Evolutionary conservation across 1,140 invertebrate genomes (phyloP), one percentile per base, ranked within the genome.

Genomic region (Drosophila obscura): DNA sequence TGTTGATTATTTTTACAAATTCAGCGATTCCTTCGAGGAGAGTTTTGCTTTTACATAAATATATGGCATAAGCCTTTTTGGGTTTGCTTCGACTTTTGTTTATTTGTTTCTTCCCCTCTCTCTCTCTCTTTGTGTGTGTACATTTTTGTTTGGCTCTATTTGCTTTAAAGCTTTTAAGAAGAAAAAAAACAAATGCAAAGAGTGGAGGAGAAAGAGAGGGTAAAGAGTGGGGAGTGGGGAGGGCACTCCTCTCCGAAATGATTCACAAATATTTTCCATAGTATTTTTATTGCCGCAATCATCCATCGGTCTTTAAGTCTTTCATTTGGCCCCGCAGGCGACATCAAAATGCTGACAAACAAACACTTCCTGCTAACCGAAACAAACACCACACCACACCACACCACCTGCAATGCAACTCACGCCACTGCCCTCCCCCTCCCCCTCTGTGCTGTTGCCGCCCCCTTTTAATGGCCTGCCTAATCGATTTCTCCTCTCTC

Each of bases 221-320:
- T 19, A 46, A 28, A 13, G 28, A 19, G 24, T 28, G 16, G 51
- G 13, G 11, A 24, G 35, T 19, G 41, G 31, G 16, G 50, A 52
- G 56, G 31, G 35, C 9, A 60, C 53, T 63, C 55, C 60, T 65
- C 71, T 52, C 11, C 11, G 4, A 55, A 74, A 51, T 85, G 83
- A 85, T 73, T 85, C 82, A 85, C 78, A 85, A 87, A 87, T 72
- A 80, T 67, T 74, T 80, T 74, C 74, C 61, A 74, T 77, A 73
- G 73, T 80, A 80, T 60, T 63, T 64, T 60, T 61, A 87, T 85
- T 85, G 82, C 78, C 56, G 66, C 78, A 85, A 85, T 78, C 68
- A 65, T 48, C 28, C 60, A 66, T 77, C 35, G 63, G 57, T 56
- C 63, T 53, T 63, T 28, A 19, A 19, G 19, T 19, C 19, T 24